Evolutionary conservation across 2,797 vertebrate species (phyloP), one percentile per base, ranked within the genome.

Genomic region (Squalus acanthias): DNA sequence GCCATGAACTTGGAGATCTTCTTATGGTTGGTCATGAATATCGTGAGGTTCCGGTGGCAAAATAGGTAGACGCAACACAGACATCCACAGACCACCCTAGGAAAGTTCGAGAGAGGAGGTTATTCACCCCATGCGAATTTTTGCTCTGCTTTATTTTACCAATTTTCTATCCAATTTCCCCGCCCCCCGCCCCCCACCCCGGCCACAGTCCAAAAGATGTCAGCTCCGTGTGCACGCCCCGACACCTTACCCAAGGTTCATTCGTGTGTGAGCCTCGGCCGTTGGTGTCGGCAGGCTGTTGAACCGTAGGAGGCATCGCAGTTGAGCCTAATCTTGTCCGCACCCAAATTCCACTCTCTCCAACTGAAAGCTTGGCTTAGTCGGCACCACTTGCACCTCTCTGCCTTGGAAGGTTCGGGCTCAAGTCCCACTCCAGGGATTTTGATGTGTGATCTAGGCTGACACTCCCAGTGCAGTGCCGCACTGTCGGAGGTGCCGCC

Each of bases 61-160:
- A 96, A 97, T 24, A 97, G 96, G 50, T 96, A 97, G 67, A 97
- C 6, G 7, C 96, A 97, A 29, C 96, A 96, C 7, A 97, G 89
- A 15, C 92, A 89, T 5, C 97, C 97, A 0, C 96, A 97, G 33
- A 97, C 70, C n/a, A 63, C 85, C 8, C 97, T 97, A 85, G 0
- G 20, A 22, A 1, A 29, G 57, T 33, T 39, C 0, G 6, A 96
- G 63, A 3, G 20, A 15, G 17, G 0, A 13, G n/a, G 6, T 93
- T 9, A 46, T 20, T 20, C 53, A 60, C 15, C 5, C 13, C 12
- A 33, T 29, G 13, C 29, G 6, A 1, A 85, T 50, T 85, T 85
- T 20, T 24, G 46, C 82, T 85, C 50, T 24, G 82, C 22, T 24
- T 50, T 24, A 85, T 50, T 46, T 50, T 8, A 22, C 20, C 39